A percentile compares a stretch with the other conserved stretches of the same genome.
These are phyloP conservation scores for Pachypeltis micranthus DNA, from an alignment of 1,140 invertebrate genomes.

Conservation along the genomic window DNA sequence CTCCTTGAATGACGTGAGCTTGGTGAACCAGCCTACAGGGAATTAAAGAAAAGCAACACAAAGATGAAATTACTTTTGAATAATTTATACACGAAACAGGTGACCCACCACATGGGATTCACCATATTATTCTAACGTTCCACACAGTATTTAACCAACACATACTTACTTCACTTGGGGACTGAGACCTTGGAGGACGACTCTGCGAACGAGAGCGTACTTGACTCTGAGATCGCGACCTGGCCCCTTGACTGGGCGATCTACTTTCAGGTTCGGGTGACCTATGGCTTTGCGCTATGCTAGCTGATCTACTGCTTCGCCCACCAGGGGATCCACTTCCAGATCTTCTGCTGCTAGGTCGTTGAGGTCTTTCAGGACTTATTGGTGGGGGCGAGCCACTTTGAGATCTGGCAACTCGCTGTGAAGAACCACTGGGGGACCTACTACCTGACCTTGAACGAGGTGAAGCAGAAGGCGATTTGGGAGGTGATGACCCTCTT, in stretches of 20 bases:
- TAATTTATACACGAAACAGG: no score
- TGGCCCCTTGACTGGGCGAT: conserved; percentile 21
- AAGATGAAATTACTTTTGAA: no score
- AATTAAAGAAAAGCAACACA: no score
- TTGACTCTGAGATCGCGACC: conserved; percentile 21
- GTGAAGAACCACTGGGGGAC: background rate
- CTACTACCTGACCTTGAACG: conserved; percentile 28
- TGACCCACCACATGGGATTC: no score
- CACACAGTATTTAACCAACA: no score
- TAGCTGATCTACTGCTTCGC: background rate
- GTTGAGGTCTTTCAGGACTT: background rate
- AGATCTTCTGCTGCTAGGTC: no score
- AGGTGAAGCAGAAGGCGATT: conserved; percentile 27
- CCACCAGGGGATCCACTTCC: background rate
- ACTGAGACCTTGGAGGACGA: background rate
- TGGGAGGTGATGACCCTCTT: background rate
- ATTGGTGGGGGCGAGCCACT: background rate
- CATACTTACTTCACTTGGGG: background rate
- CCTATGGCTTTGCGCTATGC: background rate
- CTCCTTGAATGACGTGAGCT: background rate
- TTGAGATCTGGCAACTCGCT: background rate
- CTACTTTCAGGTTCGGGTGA: conserved; percentile 25
- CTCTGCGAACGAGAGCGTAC: background rate
- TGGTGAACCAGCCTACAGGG: background rate
- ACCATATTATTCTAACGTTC: no score